These are phyloP conservation scores for Gastracanthus pulcherrimus DNA, from an alignment of 2,888 invertebrate genomes.

Conservation along the genomic window DNA sequence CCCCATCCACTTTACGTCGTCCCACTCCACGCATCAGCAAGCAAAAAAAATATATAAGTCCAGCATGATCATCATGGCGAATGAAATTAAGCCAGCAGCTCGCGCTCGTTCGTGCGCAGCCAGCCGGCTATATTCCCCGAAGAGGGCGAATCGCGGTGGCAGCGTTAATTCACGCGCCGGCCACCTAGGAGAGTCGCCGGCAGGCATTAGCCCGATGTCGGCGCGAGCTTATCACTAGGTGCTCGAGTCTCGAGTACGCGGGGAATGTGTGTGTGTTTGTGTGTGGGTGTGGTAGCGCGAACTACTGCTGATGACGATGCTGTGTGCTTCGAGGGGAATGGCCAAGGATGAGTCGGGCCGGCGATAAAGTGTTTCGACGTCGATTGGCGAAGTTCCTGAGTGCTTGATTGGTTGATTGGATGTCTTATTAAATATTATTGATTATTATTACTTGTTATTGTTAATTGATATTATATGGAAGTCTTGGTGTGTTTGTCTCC, in stretches of 20 bases:
- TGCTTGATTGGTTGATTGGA: not conserved
- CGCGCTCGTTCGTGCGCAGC: too few species aligned
- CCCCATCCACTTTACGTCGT: not conserved
- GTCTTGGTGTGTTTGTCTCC: too few species aligned
- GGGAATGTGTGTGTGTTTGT: not conserved
- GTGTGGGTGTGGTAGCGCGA: not conserved
- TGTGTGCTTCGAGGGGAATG: not conserved
- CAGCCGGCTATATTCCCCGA: slow-evolving; percentile 18
- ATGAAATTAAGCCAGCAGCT: slow-evolving; percentile 37
- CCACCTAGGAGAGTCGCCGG: slow-evolving; percentile 24
- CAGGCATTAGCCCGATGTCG: slow-evolving; percentile 49
- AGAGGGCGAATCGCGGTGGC: slow-evolving; percentile 20
- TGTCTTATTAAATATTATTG: too few species aligned
- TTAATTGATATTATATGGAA: too few species aligned
- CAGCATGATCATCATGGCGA: slow-evolving; percentile 24
- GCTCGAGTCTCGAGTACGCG: not conserved
- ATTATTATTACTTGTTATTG: not conserved
- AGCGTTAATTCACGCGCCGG: slow-evolving; percentile 15
- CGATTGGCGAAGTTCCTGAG: slow-evolving; percentile 9
- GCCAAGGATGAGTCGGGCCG: not conserved
- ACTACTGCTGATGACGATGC: too few species aligned
- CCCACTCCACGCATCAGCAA: not conserved
- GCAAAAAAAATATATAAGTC: slow-evolving; percentile 13
- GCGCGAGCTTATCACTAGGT: slow-evolving; percentile 34
- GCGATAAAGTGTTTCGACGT: slow-evolving; percentile 12